These are phyloP conservation scores for Ormyrus pomaceus DNA, from an alignment of 2,888 invertebrate species.

Conservation along the genomic window DNA sequence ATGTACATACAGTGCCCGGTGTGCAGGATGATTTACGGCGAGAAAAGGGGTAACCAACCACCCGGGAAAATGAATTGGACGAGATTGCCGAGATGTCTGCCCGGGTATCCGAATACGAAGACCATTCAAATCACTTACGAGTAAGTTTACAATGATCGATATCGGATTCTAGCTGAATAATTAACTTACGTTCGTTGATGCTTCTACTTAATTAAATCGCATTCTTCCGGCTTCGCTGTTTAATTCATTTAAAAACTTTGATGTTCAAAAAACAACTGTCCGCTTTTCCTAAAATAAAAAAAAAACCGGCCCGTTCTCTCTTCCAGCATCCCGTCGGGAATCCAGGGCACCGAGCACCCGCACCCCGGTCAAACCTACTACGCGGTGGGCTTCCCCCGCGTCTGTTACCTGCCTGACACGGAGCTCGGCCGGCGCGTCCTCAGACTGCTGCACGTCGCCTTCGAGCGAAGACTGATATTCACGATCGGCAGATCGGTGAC, in stretches of 20 bases:
- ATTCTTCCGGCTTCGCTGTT: too few relatives aligned
- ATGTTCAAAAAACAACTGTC: too few relatives aligned
- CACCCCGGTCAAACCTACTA: constrained; percentile 90
- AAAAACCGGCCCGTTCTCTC: too few relatives aligned
- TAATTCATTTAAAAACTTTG: too few relatives aligned
- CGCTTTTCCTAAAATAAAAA: too few relatives aligned
- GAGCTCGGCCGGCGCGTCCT: constrained; percentile 87
- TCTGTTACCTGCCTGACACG: constrained; percentile 90
- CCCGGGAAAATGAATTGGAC: constrained; percentile 90
- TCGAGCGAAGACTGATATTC: constrained; percentile 90
- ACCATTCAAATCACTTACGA: constrained; percentile 91
- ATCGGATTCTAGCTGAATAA: too few relatives aligned
- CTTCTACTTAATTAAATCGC: too few relatives aligned
- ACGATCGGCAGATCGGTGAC: constrained; percentile 91
- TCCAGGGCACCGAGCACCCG: constrained; percentile 88
- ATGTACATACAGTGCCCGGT: constrained; percentile 90
- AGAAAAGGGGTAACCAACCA: constrained; percentile 88
- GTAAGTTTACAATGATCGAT: constrained; percentile 75
- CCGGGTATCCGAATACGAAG: constrained; percentile 82
- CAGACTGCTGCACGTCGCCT: constrained; percentile 86
- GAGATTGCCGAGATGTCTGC: constrained; percentile 82
- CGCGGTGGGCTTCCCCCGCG: constrained; percentile 90
- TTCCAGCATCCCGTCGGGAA: constrained; percentile 87
- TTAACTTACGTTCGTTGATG: too few relatives aligned
- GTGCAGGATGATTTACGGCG: constrained; percentile 90